Conservation (phyloP, 2,888 invertebrate genomes). For the Isotomurus palustris region DNA sequence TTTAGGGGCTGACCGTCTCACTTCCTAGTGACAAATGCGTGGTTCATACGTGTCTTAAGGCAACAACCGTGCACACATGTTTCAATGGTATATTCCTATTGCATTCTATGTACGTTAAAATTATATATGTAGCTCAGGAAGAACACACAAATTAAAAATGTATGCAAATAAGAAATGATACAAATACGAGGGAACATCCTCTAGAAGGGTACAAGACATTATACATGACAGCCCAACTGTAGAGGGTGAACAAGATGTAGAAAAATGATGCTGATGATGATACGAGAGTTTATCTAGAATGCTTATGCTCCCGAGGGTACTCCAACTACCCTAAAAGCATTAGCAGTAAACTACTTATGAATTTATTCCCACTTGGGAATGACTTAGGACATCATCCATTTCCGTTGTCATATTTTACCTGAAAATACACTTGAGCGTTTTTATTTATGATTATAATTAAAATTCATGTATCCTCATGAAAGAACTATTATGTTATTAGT, state of each 20-base stretch:
- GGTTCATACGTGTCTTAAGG: too few relatives aligned
- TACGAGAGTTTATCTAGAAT: slow-evolving; percentile 4
- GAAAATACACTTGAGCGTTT: background rate
- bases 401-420: background rate
- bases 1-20: slow-evolving; percentile 25
- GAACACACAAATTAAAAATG: background rate
- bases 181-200: background rate
- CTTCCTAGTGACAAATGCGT: slow-evolving; percentile 11
- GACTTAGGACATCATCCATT: background rate
- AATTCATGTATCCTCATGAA: too few relatives aligned
- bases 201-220: background rate
- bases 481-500: too few relatives aligned
- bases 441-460: background rate
- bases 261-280: slow-evolving; percentile 5
- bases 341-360: slow-evolving; percentile 1
- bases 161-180: background rate
- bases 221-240: background rate
- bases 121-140: too few relatives aligned
- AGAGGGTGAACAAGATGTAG: background rate
- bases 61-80: too few relatives aligned
- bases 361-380: slow-evolving; percentile 3
- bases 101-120: too few relatives aligned
- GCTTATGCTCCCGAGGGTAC: background rate
- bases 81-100: too few relatives aligned
- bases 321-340: slow-evolving; percentile 5